Conservation (phyloP, 2,797 vertebrate genomes). For the Takifugu rubripes region DNA sequence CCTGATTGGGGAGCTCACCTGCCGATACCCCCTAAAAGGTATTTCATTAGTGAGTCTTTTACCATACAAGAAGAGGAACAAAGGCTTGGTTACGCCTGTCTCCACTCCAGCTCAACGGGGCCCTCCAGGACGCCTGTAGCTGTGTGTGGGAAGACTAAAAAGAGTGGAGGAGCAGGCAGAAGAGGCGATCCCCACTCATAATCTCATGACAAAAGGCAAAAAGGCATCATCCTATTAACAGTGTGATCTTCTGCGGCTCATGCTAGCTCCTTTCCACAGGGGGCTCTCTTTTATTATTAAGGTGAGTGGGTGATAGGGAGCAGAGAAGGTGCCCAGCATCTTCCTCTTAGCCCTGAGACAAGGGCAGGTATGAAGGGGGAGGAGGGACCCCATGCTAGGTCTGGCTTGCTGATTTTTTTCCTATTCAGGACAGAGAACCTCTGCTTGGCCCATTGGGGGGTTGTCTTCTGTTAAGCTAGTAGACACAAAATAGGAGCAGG, state of each 20-base stretch:
- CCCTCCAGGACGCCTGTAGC: slow-evolving; percentile 82
- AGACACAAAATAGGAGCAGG: slow-evolving; percentile 33
- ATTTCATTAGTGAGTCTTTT: slow-evolving; percentile 87
- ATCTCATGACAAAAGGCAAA: slow-evolving; percentile 99
- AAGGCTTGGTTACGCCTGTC: slow-evolving; percentile 84
- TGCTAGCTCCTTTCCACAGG: slow-evolving; percentile 93
- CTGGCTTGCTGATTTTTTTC: slow-evolving; percentile 34
- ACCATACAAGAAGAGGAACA: slow-evolving; percentile 74
- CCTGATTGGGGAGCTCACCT: slow-evolving; percentile 88
- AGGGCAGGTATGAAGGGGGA: slow-evolving; percentile 46
- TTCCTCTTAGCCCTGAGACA: slow-evolving; percentile 62
- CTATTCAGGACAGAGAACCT: slow-evolving; percentile 37
- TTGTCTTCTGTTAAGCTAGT: slow-evolving; percentile 19
- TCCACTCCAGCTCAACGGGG: slow-evolving; percentile 90
- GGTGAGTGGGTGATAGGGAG: slow-evolving; percentile 70
- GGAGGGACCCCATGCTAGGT: slow-evolving; percentile 66
- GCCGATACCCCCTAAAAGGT: slow-evolving; percentile 89
- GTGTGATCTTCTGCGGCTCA: slow-evolving; percentile 95
- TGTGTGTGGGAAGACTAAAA: slow-evolving; percentile 54
- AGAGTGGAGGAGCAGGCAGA: slow-evolving; percentile 60
- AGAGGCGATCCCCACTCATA: slow-evolving; percentile 96
- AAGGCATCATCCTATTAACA: slow-evolving; percentile 99
- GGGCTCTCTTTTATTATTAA: slow-evolving; percentile 81
- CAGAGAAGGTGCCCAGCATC: slow-evolving; percentile 24
- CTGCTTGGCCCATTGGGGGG: slow-evolving; percentile 79